These are phyloP conservation scores for Irena cyanogastra DNA, from an alignment of 2,113 vertebrate genomes.

Conservation along the genomic window DNA sequence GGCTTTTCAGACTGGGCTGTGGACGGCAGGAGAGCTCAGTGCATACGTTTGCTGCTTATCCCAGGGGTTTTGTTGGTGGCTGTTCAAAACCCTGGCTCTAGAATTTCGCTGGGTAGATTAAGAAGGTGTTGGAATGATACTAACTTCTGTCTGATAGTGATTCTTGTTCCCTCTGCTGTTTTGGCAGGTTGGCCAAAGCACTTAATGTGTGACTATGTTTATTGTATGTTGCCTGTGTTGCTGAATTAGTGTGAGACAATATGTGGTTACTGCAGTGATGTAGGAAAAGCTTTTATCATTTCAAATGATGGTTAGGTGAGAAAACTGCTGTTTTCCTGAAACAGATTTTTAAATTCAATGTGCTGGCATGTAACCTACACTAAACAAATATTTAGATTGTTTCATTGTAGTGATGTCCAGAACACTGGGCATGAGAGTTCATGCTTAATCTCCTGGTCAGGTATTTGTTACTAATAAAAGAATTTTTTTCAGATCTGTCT, in stretches of 20 bases:
- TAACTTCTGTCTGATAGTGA: neutral
- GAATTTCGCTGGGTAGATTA: neutral
- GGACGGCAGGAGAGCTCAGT: neutral
- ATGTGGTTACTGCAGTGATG: neutral
- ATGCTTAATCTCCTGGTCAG: neutral
- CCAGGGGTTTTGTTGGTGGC: neutral
- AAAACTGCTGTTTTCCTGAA: neutral
- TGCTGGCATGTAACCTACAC: neutral
- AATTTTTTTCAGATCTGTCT: neutral
- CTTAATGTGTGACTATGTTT: neutral
- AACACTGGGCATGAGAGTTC: neutral
- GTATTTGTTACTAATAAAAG: neutral
- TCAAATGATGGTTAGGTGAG: neutral
- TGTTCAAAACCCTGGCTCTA: neutral
- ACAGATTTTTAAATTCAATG: neutral
- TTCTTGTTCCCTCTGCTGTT: neutral
- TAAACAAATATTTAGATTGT: neutral
- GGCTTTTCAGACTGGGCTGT: neutral
- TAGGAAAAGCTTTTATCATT: neutral
- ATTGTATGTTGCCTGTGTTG: neutral
- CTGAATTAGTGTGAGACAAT: neutral
- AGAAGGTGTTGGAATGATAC: neutral
- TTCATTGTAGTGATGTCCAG: neutral
- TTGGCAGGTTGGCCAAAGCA: neutral
- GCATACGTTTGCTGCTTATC: neutral